Conservation (phyloP, 2,113 vertebrate species). For the Myrmophylax atrothorax region DNA sequence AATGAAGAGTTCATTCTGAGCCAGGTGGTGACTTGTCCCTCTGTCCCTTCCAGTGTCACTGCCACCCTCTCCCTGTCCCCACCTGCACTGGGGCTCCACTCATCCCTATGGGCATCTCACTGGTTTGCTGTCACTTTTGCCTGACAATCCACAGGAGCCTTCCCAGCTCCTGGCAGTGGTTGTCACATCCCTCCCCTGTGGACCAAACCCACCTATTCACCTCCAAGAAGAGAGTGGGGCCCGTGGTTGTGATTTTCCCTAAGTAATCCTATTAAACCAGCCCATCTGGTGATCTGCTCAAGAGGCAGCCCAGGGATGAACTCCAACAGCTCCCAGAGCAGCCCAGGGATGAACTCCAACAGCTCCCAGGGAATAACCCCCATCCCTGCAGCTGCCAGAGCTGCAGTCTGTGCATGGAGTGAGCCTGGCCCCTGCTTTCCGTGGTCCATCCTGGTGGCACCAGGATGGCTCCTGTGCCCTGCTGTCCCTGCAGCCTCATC, state of each 20-base stretch:
- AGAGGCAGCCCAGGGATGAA: not conserved
- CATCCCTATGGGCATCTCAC: accelerated
- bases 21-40: not conserved
- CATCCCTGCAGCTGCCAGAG: not conserved
- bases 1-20: not conserved
- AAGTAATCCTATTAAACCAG: not conserved
- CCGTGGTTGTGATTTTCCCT: not conserved
- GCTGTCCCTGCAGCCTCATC: not conserved
- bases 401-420: not conserved
- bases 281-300: not conserved
- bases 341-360: not conserved
- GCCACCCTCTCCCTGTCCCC: not conserved
- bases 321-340: not conserved
- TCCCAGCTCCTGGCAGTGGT: not conserved
- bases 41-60: not conserved
- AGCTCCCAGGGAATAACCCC: not conserved
- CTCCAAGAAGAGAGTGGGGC: too few relatives aligned
- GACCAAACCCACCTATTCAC: not conserved
- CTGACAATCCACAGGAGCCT: not conserved
- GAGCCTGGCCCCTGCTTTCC: not conserved
- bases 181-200: not conserved
- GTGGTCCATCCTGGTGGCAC: accelerated
- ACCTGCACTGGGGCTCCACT: not conserved
- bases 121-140: not conserved
- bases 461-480: too few relatives aligned